Base-by-base conservation (phyloP, 2,888 invertebrate species). In the Latrodectus hesperus region DNA sequence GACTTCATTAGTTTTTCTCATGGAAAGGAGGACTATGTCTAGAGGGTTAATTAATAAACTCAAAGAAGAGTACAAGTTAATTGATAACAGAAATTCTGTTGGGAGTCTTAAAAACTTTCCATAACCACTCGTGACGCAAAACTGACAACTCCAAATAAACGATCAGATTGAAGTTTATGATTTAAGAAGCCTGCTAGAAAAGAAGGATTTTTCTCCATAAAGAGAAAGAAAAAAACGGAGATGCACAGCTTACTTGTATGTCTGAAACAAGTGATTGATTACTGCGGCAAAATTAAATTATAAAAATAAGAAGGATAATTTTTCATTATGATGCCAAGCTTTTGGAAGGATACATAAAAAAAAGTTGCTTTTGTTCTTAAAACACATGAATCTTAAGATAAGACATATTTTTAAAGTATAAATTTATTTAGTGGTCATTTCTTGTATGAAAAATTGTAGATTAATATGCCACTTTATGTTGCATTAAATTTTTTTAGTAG, bases 271-370 rank as follows among this genome's bases (percentile, higher is more conserved):
- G 60, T 82, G 82, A 82, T 82, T 75, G 82, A 82, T 82, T 82
- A 75, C 60, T 16, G 53, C 68, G 14, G 17, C 55, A 67, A 82
- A 82, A 82, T 82, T 75, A 82, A 82, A 82, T 82, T 75, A 68
- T 74, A 68, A 82, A 82, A 74, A 82, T 74, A 82, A 55, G 67
- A 67, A 75, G 74, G 82, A 82, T 82, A 82, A 82, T 82, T 82
- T 82, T 82, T 82, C 82, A 82, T 82, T 75, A 75, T 74, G 82
- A 75, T 70, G 82, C 49, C 70, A 49, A 60, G 16, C 55, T 49
- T 60, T 53, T 12, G n/a, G 73, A 74, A 26, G 71, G 71, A 79
- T 70, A 71, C 60, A 70, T 51, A 49, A 72, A 72, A 81, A 78
- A 53, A 67, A 74, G 16, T 65, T 22, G 16, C n/a, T 14, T 8